These are phyloP conservation scores for Protodeltote pygarga DNA, from an alignment of 2,888 invertebrate species.

Conservation along the genomic window DNA sequence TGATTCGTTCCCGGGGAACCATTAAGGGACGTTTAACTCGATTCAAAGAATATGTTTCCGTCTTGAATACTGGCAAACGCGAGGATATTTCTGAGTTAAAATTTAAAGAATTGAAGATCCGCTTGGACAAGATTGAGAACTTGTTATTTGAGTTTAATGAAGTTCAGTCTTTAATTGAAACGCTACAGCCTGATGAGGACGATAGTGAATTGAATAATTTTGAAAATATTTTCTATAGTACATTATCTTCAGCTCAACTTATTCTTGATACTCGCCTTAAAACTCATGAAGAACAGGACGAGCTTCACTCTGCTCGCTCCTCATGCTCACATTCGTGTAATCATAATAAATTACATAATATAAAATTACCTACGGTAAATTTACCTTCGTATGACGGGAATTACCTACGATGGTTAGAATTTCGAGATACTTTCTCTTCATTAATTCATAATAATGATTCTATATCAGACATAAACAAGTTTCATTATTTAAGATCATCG, in stretches of 20 bases:
- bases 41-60: background rate
- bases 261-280: background rate
- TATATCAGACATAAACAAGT: no score
- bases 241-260: background rate
- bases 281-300: background rate
- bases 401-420: no score
- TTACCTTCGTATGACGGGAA: no score
- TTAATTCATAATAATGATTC: no score
- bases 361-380: conserved; percentile 2
- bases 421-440: no score
- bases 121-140: background rate
- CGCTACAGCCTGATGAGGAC: background rate
- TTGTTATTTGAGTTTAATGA: background rate
- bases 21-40: background rate
- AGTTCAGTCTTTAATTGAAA: background rate
- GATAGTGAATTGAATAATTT: background rate
- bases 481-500: no score
- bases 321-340: background rate
- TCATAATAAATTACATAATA: background rate
- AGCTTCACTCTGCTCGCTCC: background rate
- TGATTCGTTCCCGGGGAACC: background rate
- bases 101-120: background rate
- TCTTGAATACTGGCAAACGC: background rate
- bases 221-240: background rate
- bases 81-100: background rate